phyloP scores from a whole-genome alignment of 2,888 invertebrate genomes.

The Epirrita christyi region DNA sequence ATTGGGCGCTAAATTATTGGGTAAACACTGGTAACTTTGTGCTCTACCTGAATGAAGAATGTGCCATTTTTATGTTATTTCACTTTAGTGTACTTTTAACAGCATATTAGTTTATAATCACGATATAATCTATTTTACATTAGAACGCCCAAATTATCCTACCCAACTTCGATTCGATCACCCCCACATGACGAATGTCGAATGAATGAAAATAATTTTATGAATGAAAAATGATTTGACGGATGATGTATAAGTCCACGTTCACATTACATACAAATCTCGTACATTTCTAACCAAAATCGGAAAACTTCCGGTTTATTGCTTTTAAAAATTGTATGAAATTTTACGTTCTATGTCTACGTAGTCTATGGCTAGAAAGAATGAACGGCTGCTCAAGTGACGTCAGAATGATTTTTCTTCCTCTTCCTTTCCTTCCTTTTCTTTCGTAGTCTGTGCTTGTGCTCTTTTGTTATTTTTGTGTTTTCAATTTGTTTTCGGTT shows the following conservation, averaged over 20 bases:
- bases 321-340: too few species aligned
- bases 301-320: background rate
- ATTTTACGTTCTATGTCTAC: background rate
- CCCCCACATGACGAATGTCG: constrained; percentile 53
- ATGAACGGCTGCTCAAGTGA: background rate
- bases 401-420: background rate
- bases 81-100: constrained; percentile 31
- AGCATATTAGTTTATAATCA: constrained; percentile 45
- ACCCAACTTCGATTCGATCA: constrained; percentile 47
- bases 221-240: constrained; percentile 35
- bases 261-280: too few species aligned
- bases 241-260: too few species aligned
- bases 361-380: background rate
- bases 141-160: constrained; percentile 56
- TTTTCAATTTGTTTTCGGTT: background rate
- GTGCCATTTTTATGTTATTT: constrained; percentile 62
- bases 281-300: too few species aligned
- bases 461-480: background rate
- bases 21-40: constrained; percentile 10
- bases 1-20: background rate
- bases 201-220: constrained; percentile 4
- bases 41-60: constrained; percentile 73
- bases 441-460: too few species aligned
- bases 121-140: constrained; percentile 40
- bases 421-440: too few species aligned